Percentiles rank a stretch among this genome's conserved stretches.
Evolutionary conservation across 2,888 invertebrate genomes (phyloP).

Genomic region (Emesis furor): DNA sequence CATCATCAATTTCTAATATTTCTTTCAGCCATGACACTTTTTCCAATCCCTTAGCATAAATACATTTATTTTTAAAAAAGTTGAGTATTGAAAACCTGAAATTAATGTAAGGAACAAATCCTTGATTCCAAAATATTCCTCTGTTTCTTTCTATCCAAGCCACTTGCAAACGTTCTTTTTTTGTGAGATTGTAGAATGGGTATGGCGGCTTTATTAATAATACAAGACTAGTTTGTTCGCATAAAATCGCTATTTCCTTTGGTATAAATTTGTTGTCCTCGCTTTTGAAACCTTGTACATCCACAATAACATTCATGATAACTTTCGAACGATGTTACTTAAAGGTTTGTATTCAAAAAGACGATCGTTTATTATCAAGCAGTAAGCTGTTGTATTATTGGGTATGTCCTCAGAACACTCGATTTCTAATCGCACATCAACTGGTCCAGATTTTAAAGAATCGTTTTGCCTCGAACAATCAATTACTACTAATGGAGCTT

Average conservation of each 20-base stretch:
- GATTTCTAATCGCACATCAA: slow-evolving; percentile 74
- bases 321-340: slow-evolving; percentile 52
- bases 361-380: too few species aligned
- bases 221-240: neutral
- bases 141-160: slow-evolving; percentile 25
- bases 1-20: slow-evolving; percentile 16
- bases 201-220: slow-evolving; percentile 29
- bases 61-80: slow-evolving; percentile 5
- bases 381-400: neutral
- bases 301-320: slow-evolving; percentile 57
- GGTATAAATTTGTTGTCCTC: slow-evolving; percentile 36
- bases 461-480: slow-evolving; percentile 75
- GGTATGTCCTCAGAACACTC: slow-evolving; percentile 66
- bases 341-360: too few species aligned
- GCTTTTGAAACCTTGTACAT: slow-evolving; percentile 63
- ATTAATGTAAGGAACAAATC: slow-evolving; percentile 24
- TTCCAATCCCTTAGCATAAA: slow-evolving; percentile 19
- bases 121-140: slow-evolving; percentile 25
- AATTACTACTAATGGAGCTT: slow-evolving; percentile 69
- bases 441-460: slow-evolving; percentile 69
- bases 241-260: slow-evolving; percentile 69
- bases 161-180: slow-evolving; percentile 11
- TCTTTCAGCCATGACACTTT: slow-evolving; percentile 19
- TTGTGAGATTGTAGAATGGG: slow-evolving; percentile 19
- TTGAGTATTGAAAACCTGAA: neutral